Conservation (phyloP, 2,113 vertebrate species). For the Peromyscus polionotus region DNA sequence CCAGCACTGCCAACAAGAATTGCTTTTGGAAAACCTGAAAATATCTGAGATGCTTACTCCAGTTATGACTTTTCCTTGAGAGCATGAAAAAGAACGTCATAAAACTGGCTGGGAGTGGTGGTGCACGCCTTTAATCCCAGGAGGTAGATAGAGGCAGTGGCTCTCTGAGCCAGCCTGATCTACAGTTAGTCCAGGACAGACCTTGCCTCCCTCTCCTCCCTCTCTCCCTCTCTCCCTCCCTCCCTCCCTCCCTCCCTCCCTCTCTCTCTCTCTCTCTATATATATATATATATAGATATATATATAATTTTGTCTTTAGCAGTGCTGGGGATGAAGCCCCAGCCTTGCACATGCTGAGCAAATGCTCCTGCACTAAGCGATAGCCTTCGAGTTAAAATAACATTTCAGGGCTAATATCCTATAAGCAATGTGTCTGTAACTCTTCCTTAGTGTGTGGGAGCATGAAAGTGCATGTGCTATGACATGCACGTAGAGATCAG, state of each 20-base stretch:
- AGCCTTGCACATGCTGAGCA: not conserved
- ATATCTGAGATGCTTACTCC: conserved; percentile 53
- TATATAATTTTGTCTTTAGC: not conserved
- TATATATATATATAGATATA: too few species aligned
- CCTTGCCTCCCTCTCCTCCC: too few species aligned
- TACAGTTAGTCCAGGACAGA: not conserved
- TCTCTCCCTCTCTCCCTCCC: too few species aligned
- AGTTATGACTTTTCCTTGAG: conserved; percentile 32
- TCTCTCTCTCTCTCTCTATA: too few species aligned
- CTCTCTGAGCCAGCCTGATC: not conserved
- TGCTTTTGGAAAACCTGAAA: not conserved
- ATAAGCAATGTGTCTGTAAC: not conserved
- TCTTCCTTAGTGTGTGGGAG: not conserved
- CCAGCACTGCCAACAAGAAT: not conserved
- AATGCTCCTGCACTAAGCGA: not conserved
- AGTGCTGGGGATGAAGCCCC: not conserved
- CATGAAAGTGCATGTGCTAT: too few species aligned
- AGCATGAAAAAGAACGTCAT: conserved; percentile 36
- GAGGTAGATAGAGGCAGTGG: not conserved
- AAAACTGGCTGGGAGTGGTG: not conserved
- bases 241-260: too few species aligned
- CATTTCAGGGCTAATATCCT: conserved; percentile 1
- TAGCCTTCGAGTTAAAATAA: not conserved
- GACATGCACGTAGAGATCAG: not conserved
- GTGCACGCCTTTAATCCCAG: not conserved